phyloP scores from a whole-genome alignment of 2,797 vertebrate species.

The Spinus pinus region DNA sequence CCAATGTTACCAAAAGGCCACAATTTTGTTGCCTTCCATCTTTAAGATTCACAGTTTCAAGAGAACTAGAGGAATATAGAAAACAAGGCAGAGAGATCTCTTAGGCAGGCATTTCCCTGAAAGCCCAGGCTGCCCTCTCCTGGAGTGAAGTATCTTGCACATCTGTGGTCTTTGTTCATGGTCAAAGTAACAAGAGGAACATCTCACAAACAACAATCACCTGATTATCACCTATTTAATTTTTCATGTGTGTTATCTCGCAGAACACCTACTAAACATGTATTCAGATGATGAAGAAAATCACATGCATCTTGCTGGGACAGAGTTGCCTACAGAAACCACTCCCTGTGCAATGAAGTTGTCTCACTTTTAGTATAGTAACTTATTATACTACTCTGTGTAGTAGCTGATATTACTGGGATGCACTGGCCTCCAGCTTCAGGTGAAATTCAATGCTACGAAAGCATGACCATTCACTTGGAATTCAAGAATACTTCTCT shows the following conservation, averaged over 20 bases:
- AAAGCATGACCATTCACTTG: neutral
- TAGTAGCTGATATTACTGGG: neutral
- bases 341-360: neutral
- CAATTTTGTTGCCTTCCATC: neutral
- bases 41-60: neutral
- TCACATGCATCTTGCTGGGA: neutral
- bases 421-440: neutral
- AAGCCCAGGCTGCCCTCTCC: constrained; percentile 39
- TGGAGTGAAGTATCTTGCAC: neutral
- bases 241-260: neutral
- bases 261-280: neutral
- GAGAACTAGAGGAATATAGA: neutral
- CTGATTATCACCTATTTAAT: neutral
- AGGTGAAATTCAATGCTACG: neutral
- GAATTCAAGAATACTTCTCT: neutral
- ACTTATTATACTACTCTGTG: neutral
- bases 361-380: neutral
- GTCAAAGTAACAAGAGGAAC: neutral
- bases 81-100: neutral
- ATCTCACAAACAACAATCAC: neutral
- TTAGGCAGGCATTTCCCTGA: neutral
- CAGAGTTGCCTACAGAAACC: neutral
- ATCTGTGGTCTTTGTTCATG: neutral
- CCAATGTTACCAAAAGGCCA: neutral
- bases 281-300: neutral